These are phyloP conservation scores for Drosophila virilis DNA, from an alignment of 1,140 invertebrate genomes.

Conservation along the genomic window DNA sequence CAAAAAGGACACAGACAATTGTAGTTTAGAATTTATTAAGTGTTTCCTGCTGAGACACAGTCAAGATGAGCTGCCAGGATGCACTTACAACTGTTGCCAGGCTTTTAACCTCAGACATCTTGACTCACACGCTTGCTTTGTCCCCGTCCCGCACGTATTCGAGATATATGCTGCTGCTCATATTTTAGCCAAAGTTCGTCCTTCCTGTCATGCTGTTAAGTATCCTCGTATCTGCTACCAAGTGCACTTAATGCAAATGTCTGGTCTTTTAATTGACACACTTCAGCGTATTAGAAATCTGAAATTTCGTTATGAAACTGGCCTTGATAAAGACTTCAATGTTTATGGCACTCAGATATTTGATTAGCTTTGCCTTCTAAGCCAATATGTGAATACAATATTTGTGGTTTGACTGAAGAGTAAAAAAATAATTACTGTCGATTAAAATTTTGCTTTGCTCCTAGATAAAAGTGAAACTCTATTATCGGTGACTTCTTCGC, in stretches of 20 bases:
- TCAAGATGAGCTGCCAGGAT: constrained; percentile 41
- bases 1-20: constrained; percentile 53
- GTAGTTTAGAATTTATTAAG: constrained; percentile 78
- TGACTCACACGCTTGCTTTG: background rate
- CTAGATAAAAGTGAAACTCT: no score
- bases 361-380: no score
- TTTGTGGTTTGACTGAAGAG: no score
- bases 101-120: constrained; percentile 29
- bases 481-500: no score
- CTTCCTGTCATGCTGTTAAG: constrained; percentile 25
- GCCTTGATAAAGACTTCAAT: background rate
- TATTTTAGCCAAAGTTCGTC: constrained; percentile 51
- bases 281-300: constrained; percentile 17
- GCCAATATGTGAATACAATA: no score
- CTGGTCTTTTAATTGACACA: constrained; percentile 51
- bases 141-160: no score
- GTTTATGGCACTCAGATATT: background rate
- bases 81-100: constrained; percentile 54
- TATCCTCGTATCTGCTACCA: background rate
- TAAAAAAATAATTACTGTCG: no score
- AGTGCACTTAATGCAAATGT: constrained; percentile 61
- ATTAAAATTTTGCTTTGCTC: no score
- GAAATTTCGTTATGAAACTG: background rate
- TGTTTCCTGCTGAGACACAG: constrained; percentile 65
- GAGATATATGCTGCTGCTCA: constrained; percentile 34